Base-by-base conservation (phyloP, 2,888 invertebrate genomes). In the Lasius fuliginosus region DNA sequence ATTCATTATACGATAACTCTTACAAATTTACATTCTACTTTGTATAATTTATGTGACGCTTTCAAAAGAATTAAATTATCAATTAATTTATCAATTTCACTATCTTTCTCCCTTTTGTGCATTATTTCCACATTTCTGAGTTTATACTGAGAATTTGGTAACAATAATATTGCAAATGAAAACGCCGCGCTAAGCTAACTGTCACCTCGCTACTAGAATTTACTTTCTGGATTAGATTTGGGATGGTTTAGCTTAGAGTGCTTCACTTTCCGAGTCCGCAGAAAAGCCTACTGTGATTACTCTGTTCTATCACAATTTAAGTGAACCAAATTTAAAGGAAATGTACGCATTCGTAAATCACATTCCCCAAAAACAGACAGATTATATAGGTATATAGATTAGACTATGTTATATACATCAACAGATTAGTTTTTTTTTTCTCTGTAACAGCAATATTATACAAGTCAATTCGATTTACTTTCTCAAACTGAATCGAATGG, bases 261-360 rank as follows among this genome's bases (percentile, higher is more conserved):
- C 4, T 53, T 49, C 12, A 40, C 53, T 49, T 67, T 27, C 11
- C 18, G 3, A 46, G 9, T 40, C 11, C 5, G 18, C 18, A 27
- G 53, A 23, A 18, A 65, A 46, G 27, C 3, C n/a, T 64, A n/a
- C 4, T 5, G 68, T 1, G 53, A 67, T 67, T 18, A 18, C 33
- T 40, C 11, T 11, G 40, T 12, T 12, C 27, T 30, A 42, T 68
- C 30, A 77, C n/a, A 77, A 56, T 68, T 67, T 40, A 42, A 49
- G 18, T 76, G 46, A 11, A 15, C 23, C 11, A 33, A 49, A 76
- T 76, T 76, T 65, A 15, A 40, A 65, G 12, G n/a, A 46, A 49
- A 11, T 15, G 23, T 3, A 49, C 9, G 23, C 30, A 40, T 23
- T 36, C 2, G n/a, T 30, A 15, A 64, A 1, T 5, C 6, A 18